Evolutionary conservation across 2,113 vertebrate species (phyloP), one percentile per base, ranked within the genome.

Genomic region (Neodontobutis hainanensis): DNA sequence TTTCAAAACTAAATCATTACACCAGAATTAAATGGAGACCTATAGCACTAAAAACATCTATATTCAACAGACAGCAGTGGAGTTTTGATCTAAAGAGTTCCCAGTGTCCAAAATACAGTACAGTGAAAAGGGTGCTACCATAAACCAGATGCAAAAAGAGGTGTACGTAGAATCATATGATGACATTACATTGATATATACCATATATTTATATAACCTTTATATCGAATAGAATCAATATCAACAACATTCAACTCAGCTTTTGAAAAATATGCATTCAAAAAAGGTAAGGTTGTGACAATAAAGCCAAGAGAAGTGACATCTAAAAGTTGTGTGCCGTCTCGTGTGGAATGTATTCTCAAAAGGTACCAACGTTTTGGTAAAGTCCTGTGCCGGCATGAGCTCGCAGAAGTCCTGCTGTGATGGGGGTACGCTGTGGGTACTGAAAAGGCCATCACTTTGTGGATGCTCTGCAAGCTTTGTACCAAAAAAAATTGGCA

Each of bases 31-130:
- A 84, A 85, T 70, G 27, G 82, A 82, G 50, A 83, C 46, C 69
- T 74, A 67, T 36, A 71, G 48, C 75, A 85, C 76, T 70, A 87
- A 68, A 68, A 73, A 80, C 53, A 73, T 68, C 65, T 69, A 77
- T 84, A 87, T 63, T 75, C 9, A 85, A 84, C 78, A 81, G 62
- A 91, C 85, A 89, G 81, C 83, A 90, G 88, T 88, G 85, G 72
- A 78, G 77, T 74, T 76, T 77, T 58, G 80, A 87, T 80, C 77
- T 78, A 88, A 72, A 81, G 68, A 84, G 64, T 86, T 88, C 88
- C 78, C 87, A 89, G 87, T 91, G 89, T 89, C 19, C 74, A 82
- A 80, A 66, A 75, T 85, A 89, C 88, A 90, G 80, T 89, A 90
- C 89, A 89, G 81, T 84, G 81, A 86, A 12, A 66, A 79, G 73